A percentile compares a stretch with the other conserved stretches of the same genome.
Conservation (phyloP, 2,797 vertebrate genomes). For the Eospalax fontanierii region DNA sequence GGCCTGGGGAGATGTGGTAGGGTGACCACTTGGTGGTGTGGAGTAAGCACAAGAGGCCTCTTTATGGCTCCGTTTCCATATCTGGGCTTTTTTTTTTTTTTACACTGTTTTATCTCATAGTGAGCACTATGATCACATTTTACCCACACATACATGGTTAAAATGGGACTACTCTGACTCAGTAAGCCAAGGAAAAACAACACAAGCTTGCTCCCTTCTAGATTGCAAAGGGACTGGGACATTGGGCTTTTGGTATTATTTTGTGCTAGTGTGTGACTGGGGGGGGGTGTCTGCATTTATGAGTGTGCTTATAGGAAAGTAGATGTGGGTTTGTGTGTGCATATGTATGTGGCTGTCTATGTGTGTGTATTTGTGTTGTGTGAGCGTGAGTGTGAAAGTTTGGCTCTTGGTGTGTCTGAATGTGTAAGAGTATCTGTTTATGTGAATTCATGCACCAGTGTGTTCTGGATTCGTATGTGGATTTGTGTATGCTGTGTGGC, state of each 20-base stretch:
- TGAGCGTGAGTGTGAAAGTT: background rate
- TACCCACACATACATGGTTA: slow-evolving; percentile 26
- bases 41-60: background rate
- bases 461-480: background rate
- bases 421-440: background rate
- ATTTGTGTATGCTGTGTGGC: background rate
- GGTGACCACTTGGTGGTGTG: background rate
- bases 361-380: background rate
- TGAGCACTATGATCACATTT: background rate
- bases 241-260: background rate
- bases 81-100: slow-evolving; percentile 59
- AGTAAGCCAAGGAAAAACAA: slow-evolving; percentile 1
- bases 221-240: background rate
- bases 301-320: background rate
- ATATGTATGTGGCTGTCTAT: background rate
- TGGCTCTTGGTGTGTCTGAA: background rate
- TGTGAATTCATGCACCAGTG: background rate
- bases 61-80: background rate
- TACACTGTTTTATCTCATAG: background rate
- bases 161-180: slow-evolving; percentile 37
- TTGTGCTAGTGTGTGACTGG: background rate
- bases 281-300: background rate
- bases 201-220: background rate
- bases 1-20: background rate
- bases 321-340: background rate